Conservation (phyloP, 2,797 vertebrate genomes). For the Brotula barbata region DNA sequence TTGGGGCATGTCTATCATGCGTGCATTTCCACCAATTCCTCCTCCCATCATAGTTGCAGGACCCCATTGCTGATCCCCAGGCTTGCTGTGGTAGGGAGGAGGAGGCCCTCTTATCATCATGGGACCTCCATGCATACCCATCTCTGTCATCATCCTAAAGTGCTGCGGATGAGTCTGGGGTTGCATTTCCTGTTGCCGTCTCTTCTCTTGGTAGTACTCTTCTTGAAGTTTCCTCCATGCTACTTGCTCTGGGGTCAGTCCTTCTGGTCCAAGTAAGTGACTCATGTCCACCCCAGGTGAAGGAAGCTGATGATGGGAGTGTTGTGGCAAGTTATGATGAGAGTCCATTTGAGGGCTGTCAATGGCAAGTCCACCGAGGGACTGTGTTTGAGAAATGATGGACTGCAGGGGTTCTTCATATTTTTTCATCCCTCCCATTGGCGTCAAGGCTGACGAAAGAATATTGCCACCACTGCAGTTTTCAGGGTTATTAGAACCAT, state of each 20-base stretch:
- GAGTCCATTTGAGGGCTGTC: slow-evolving; percentile 81
- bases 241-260: slow-evolving; percentile 91
- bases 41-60: slow-evolving; percentile 86
- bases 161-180: slow-evolving; percentile 75
- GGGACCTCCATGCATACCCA: slow-evolving; percentile 76
- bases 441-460: slow-evolving; percentile 61
- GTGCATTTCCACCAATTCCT: slow-evolving; percentile 78
- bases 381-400: slow-evolving; percentile 95
- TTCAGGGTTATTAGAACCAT: slow-evolving; percentile 63
- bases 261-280: slow-evolving; percentile 88
- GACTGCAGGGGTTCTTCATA: slow-evolving; percentile 96
- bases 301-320: slow-evolving; percentile 78
- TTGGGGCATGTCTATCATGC: slow-evolving; percentile 79
- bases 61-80: slow-evolving; percentile 87
- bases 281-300: slow-evolving; percentile 86
- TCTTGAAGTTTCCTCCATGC: slow-evolving; percentile 98
- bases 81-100: slow-evolving; percentile 96
- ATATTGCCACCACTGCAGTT: slow-evolving; percentile 65
- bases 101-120: slow-evolving; percentile 93
- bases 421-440: slow-evolving; percentile 83
- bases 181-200: slow-evolving; percentile 90
- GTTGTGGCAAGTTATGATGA: slow-evolving; percentile 68
- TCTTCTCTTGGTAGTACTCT: slow-evolving; percentile 96
- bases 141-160: slow-evolving; percentile 81
- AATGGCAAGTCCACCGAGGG: slow-evolving; percentile 81